phyloP scores from a whole-genome alignment of 2,113 vertebrate genomes.

The Lasiurus borealis region DNA sequence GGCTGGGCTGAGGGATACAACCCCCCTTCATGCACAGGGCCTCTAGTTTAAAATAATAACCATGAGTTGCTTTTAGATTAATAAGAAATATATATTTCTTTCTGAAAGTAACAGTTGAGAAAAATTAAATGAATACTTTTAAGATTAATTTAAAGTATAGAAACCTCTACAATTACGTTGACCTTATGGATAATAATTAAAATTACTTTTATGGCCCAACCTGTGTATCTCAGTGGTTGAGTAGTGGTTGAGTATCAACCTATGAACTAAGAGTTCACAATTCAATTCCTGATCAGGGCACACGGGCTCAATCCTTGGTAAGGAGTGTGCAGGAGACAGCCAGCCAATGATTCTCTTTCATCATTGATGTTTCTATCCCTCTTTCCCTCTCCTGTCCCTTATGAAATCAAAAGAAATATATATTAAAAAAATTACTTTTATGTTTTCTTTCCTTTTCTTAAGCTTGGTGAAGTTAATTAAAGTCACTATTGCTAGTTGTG shows the following conservation, averaged over 20 bases:
- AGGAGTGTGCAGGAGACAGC: no score
- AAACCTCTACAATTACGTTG: conserved; percentile 23
- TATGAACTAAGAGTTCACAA: background rate
- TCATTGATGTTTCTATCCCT: no score
- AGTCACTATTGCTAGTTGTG: background rate
- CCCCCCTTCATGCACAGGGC: no score
- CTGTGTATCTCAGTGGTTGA: background rate
- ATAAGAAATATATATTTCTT: background rate
- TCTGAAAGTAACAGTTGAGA: background rate
- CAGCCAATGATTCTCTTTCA: no score
- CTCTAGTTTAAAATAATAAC: background rate
- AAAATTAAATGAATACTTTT: background rate
- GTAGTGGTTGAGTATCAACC: background rate
- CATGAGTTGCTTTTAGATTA: background rate
- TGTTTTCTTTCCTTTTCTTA: background rate
- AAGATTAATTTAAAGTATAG: background rate
- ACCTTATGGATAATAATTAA: background rate
- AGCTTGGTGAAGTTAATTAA: background rate
- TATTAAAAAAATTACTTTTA: background rate
- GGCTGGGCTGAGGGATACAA: no score
- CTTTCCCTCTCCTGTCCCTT: no score
- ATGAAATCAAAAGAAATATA: background rate
- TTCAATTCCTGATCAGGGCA: background rate
- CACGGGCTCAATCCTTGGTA: no score
- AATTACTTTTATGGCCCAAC: background rate